Conservation (phyloP, 2,888 invertebrate genomes). For the Athripsodes cinereus region DNA sequence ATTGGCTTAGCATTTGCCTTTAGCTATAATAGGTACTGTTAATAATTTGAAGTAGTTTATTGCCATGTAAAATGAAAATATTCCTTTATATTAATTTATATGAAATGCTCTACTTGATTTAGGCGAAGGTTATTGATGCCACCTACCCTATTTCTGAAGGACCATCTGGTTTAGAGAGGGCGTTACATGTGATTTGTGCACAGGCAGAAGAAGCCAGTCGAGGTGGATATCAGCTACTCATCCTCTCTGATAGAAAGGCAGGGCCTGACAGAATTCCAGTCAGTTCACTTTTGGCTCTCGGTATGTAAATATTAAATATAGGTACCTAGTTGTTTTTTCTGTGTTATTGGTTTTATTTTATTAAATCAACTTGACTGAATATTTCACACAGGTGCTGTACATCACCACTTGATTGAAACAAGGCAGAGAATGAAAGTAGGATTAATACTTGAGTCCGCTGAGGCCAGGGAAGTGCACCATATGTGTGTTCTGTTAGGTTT, state of each 20-base stretch:
- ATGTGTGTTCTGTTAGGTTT: conserved; percentile 90
- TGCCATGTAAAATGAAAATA: no score
- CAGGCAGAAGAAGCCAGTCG: conserved; percentile 77
- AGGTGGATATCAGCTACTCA: conserved; percentile 73
- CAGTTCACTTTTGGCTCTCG: conserved; percentile 78
- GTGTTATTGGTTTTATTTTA: not conserved
- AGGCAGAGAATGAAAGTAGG: conserved; percentile 95
- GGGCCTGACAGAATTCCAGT: conserved; percentile 63
- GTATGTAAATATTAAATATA: conserved; percentile 28
- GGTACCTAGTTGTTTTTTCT: not conserved
- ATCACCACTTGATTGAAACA: conserved; percentile 92
- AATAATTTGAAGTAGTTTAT: no score
- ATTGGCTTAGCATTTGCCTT: no score
- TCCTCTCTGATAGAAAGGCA: conserved; percentile 75
- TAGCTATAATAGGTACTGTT: no score
- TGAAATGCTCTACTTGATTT: no score
- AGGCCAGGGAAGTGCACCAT: conserved; percentile 94
- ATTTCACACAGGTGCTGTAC: conserved; percentile 66
- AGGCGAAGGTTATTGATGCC: conserved; percentile 79
- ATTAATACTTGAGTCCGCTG: conserved; percentile 90
- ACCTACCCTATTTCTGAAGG: conserved; percentile 78
- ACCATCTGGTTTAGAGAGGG: conserved; percentile 65
- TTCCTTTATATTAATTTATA: no score
- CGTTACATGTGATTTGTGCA: conserved; percentile 72
- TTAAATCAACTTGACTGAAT: not conserved